Base-by-base conservation (phyloP, 2,888 invertebrate genomes). In the Phengaris alcon region DNA sequence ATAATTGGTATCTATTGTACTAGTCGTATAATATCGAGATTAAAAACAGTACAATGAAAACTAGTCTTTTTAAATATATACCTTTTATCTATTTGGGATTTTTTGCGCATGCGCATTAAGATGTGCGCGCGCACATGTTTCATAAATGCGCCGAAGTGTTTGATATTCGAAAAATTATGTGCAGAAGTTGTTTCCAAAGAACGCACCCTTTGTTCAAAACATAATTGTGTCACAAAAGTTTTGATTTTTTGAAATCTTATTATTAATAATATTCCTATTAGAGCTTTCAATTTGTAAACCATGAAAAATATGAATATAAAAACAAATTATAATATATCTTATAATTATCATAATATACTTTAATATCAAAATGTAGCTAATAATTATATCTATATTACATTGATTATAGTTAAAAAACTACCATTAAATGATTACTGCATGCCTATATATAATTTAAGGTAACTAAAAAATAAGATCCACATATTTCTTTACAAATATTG, bases 31-130 rank as follows among this genome's bases (percentile, higher is more conserved):
- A 44, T 64, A 64, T 6, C 72, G 72, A 72, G 72, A 72, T 72
- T 72, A 72, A 70, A 22, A 74, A 75, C 54, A 75, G 75, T 75
- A 75, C 75, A 75, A 75, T 69, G 55, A 55, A 55, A 57, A 55
- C 75, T 75, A 75, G 75, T 75, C 75, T 75, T 74, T 64, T 52
- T 13, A 48, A 48, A 48, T 5, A 48, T 48, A 48, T 48, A 48
- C 48, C 48, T 48, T 48, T 48, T 3, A 48, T 48, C 48, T 48
- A 48, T 48, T 35, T 35, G 35, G 35, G 0, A 1, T 35, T 35
- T 35, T 35, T 35, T 3, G 35, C 35, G 35, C 35, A 4, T 35
- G 35, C 22, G 22, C 22, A 22, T 22, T 22, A 22, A 22, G 22
- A 22, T 22, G 22, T 22, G 22, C n/a, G n/a, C n/a, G n/a, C n/a